phyloP scores from a whole-genome alignment of 2,888 invertebrate genomes.

The Hedya salicella region DNA sequence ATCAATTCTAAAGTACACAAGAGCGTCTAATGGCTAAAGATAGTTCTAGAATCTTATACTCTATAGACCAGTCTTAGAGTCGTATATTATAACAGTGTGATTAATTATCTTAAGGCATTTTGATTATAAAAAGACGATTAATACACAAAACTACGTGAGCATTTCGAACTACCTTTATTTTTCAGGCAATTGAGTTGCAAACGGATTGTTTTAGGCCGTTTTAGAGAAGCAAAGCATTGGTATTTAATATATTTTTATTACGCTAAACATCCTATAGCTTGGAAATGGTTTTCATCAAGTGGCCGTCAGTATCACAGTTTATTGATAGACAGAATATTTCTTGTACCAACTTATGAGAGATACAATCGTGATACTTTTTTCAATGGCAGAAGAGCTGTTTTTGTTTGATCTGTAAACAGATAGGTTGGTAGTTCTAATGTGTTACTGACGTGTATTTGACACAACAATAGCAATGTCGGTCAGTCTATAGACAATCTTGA shows the following conservation, averaged over 20 bases:
- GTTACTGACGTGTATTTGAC: conserved; percentile 15
- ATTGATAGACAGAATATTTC: conserved; percentile 13
- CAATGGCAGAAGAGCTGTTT: neutral
- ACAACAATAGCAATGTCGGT: conserved; percentile 17
- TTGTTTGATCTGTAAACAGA: neutral
- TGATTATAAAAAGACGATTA: neutral
- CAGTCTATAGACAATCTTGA: conserved; percentile 5
- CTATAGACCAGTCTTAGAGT: neutral
- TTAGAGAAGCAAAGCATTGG: neutral
- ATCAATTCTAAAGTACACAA: neutral
- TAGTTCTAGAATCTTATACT: neutral
- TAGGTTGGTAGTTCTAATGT: neutral
- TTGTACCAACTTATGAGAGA: conserved; percentile 3
- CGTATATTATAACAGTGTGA: neutral
- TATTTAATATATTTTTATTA: conserved; percentile 36
- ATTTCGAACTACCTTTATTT: neutral
- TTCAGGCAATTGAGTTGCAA: neutral
- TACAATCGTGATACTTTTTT: neutral
- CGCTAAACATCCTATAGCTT: conserved; percentile 37
- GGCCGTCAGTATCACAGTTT: conserved; percentile 22
- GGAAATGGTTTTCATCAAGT: conserved; percentile 33
- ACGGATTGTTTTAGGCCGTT: neutral
- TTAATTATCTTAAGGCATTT: conserved; percentile 2
- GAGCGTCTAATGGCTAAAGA: neutral
- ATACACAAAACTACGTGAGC: conserved; percentile 11